Evolutionary conservation across 2,113 vertebrate genomes (phyloP), one percentile per base, ranked within the genome.

Genomic region (Gadus macrocephalus): DNA sequence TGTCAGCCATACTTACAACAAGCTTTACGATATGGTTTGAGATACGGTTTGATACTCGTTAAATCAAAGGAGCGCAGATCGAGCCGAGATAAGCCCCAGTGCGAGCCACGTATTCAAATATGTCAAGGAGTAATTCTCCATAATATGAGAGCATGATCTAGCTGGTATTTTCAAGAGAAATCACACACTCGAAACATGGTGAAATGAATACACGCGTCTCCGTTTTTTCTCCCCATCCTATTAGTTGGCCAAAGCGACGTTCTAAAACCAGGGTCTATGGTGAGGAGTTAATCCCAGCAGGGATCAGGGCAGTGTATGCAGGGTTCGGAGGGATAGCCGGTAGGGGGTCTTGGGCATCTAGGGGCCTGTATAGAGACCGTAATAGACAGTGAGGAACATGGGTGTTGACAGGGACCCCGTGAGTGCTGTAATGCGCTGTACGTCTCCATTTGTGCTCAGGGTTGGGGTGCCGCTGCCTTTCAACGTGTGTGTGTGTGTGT

Each of bases 361-460:
- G 77, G 77, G 85, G 81, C 74, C 70, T 75, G 74, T 86, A 55
- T 70, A 72, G 77, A 75, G 60, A 72, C 76, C 74, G 28, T 80
- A 84, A 83, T 82, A 84, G 88, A 90, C 87, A 88, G 83, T 71
- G 79, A 89, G 81, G 78, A 88, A 83, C 80, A 89, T 85, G 76
- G 80, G 82, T 89, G 87, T 86, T 89, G 91, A 91, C 90, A 90
- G 85, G 81, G 78, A 73, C 73, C 79, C 76, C 81, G 88, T 87
- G 85, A 87, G 80, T 53, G 61, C 77, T 61, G 86, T 86, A 86
- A 87, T 86, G 85, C 20, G 75, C 84, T 87, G 87, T 87, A 86
- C 84, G 72, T 90, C 84, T 91, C 81, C 70, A 88, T 89, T 88
- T 89, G 72, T n/a, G 53, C 73, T 81, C 62, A 31, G 63, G 15